Base-by-base conservation (phyloP, 2,797 vertebrate genomes). In the Mustela erminea region DNA sequence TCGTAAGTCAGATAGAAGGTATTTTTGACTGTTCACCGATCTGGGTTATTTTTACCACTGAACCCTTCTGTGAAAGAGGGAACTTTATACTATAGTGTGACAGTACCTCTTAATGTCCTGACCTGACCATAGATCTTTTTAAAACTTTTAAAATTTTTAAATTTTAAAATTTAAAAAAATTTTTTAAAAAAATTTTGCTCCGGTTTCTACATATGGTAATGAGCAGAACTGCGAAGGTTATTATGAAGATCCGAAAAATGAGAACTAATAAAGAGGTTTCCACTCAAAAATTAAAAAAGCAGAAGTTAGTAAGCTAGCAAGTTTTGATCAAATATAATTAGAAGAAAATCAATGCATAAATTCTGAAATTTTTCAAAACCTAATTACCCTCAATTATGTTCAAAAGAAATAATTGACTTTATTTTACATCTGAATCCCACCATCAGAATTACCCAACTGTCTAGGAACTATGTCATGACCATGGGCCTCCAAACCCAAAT, bases 371-470 rank as follows among this genome's bases (percentile, higher is more conserved):
- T 85, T 93, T 82, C 21, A 72, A 94, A 91, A 64, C 60, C 43
- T 27, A 46, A 3, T 64, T 64, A 25, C 87, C 88, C 92, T 85
- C 52, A 72, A n/a, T 84, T 68, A 87, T 35, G 80, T 92, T 58
- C 94, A 92, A 95, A 62, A 80, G 74, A 87, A 96, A 75, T 49
- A 85, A 29, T 46, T 90, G 75, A 64, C 74, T 87, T 80, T 64
- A 70, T 60, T 90, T 90, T 77, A 84, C 60, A 78, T 85, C 77
- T 62, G 88, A 66, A 49, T 85, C 89, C 96, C 54, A 66, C 72
- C 43, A 60, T 32, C 54, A 43, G 38, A 78, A 93, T 2, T 56
- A 38, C 41, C 9, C 15, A 82, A 4, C 70, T 93, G 52, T 74
- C 74, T 74, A 18, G 15, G 66, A 86, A 93, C 41, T 88, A 7